These are phyloP conservation scores for Neosalanx taihuensis DNA, from an alignment of 2,797 vertebrate genomes.

Conservation along the genomic window DNA sequence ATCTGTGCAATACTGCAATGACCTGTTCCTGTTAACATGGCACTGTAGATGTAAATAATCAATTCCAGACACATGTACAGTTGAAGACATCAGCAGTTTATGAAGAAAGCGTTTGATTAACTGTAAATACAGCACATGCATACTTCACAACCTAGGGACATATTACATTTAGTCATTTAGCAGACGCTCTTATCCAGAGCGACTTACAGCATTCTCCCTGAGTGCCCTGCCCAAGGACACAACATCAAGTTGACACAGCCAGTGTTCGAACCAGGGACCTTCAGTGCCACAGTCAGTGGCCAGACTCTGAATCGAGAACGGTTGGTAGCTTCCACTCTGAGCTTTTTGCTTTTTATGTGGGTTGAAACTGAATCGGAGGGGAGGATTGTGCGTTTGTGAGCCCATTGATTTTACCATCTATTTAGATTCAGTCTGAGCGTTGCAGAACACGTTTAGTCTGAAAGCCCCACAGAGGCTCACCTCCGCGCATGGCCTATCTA, in stretches of 20 bases:
- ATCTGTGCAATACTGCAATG: too few relatives aligned
- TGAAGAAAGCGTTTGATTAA: neutral
- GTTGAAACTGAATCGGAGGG: slow-evolving; percentile 55
- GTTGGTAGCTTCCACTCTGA: slow-evolving; percentile 29
- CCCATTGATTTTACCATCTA: slow-evolving; percentile 50
- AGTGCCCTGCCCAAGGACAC: too few relatives aligned
- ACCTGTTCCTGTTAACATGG: neutral
- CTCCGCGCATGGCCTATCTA: slow-evolving; percentile 39
- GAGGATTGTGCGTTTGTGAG: slow-evolving; percentile 30
- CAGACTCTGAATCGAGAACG: slow-evolving; percentile 25
- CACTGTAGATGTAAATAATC: neutral
- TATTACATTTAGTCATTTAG: too few relatives aligned
- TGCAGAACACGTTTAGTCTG: slow-evolving; percentile 60
- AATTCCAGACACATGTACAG: neutral
- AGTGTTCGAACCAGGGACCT: too few relatives aligned
- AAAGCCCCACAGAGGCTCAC: slow-evolving; percentile 35
- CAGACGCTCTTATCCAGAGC: too few relatives aligned
- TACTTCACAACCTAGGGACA: too few relatives aligned
- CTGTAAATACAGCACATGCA: neutral
- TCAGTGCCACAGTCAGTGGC: slow-evolving; percentile 7
- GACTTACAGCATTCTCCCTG: too few relatives aligned
- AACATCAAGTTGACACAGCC: too few relatives aligned
- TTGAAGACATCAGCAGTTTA: neutral
- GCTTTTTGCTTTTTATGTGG: slow-evolving; percentile 26
- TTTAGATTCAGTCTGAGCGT: slow-evolving; percentile 47